phyloP scores from a whole-genome alignment of 2,113 vertebrate species.

The Tragelaphus buxtoni region DNA sequence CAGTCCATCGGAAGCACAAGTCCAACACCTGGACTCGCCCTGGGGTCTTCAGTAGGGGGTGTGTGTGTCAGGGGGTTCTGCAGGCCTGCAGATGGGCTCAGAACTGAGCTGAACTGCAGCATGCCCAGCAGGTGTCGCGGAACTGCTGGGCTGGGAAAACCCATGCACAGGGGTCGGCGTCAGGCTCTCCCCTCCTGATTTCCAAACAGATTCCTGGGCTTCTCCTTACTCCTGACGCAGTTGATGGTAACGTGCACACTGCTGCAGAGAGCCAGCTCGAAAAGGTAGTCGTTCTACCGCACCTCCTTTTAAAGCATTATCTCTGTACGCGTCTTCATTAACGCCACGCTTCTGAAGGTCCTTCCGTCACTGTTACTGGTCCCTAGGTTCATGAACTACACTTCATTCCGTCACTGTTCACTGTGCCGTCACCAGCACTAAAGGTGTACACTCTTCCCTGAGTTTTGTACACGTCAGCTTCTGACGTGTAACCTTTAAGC shows the following conservation, averaged over 20 bases:
- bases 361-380: rapidly evolving
- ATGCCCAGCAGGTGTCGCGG: neutral
- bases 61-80: rapidly evolving
- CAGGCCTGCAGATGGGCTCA: neutral
- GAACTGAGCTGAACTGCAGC: neutral
- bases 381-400: neutral
- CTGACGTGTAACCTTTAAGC: neutral
- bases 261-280: neutral
- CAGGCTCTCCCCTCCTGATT: too few relatives aligned
- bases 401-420: too few relatives aligned
- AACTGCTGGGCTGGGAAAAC: neutral
- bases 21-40: too few relatives aligned
- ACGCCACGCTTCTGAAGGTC: rapidly evolving
- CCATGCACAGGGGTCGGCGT: rapidly evolving
- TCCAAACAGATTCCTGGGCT: neutral
- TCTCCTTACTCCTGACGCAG: too few relatives aligned
- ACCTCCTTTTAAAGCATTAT: neutral
- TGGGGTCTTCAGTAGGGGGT: neutral
- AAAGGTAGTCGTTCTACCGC: rapidly evolving
- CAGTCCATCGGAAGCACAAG: neutral
- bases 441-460: too few relatives aligned
- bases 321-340: rapidly evolving
- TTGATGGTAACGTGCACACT: neutral
- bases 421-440: rapidly evolving
- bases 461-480: neutral